Percentiles rank a stretch among this genome's conserved stretches.
phyloP scores from a whole-genome alignment of 1,140 invertebrate species.

The Tribolium madens region DNA sequence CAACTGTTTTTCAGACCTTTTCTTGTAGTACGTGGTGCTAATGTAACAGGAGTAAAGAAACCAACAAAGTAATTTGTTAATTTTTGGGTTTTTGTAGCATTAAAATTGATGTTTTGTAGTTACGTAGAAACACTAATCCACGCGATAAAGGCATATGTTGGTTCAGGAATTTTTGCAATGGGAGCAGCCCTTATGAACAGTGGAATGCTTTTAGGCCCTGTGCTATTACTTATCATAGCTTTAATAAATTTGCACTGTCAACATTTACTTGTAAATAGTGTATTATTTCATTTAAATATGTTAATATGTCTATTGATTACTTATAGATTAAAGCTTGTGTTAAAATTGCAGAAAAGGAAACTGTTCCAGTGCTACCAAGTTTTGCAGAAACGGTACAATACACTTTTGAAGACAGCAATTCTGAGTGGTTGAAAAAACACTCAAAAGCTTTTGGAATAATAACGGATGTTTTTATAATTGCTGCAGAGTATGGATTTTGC shows the following conservation, averaged over 20 bases:
- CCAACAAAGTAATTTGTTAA: not conserved
- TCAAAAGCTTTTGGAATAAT: slow-evolving; percentile 73
- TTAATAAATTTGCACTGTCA: slow-evolving; percentile 80
- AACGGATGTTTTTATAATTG: slow-evolving; percentile 84
- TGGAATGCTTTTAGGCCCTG: slow-evolving; percentile 75
- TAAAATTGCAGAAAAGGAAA: slow-evolving; percentile 71
- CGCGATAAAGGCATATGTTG: slow-evolving; percentile 81
- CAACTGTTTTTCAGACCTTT: not conserved
- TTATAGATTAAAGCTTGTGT: slow-evolving; percentile 77
- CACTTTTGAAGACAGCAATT: slow-evolving; percentile 81
- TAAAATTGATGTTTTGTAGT: slow-evolving; percentile 64
- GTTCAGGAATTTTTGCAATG: slow-evolving; percentile 81
- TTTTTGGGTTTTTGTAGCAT: not conserved
- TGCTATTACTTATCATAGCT: slow-evolving; percentile 75
- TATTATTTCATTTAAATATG: not conserved
- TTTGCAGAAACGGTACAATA: slow-evolving; percentile 84
- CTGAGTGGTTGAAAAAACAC: slow-evolving; percentile 68
- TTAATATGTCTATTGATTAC: not conserved
- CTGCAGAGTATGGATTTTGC: slow-evolving; percentile 95
- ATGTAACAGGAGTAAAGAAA: not conserved
- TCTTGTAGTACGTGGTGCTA: not conserved
- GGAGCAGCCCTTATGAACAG: slow-evolving; percentile 82
- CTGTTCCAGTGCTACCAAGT: slow-evolving; percentile 70
- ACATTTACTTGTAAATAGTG: slow-evolving; percentile 74
- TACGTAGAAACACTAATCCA: slow-evolving; percentile 81